phyloP scores from a whole-genome alignment of 2,113 vertebrate genomes.

The Takifugu bimaculatus region DNA sequence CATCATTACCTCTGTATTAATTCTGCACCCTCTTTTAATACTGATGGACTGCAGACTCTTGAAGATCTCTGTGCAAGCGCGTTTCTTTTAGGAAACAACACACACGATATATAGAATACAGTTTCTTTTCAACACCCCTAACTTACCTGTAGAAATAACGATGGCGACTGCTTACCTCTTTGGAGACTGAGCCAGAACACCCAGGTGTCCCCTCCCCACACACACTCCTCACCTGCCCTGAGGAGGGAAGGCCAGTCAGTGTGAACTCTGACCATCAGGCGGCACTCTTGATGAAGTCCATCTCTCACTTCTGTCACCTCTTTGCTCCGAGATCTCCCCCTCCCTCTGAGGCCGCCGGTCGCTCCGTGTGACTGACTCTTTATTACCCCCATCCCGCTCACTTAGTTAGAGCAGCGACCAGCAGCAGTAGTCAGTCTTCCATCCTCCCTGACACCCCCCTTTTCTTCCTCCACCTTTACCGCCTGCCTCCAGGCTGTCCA shows the following conservation, averaged over 20 bases:
- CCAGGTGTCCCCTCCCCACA: constrained; percentile 6
- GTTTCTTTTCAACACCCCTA: too few species aligned
- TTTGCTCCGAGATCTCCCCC: constrained; percentile 1
- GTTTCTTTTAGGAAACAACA: too few species aligned
- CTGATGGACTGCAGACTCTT: too few species aligned
- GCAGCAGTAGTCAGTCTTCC: constrained; percentile 29
- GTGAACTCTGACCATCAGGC: constrained; percentile 37
- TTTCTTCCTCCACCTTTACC: constrained; percentile 13
- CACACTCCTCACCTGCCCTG: constrained; percentile 14
- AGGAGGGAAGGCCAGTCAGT: constrained; percentile 21
- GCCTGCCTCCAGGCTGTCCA: constrained; percentile 53
- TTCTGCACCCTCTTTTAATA: too few species aligned
- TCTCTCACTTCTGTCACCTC: constrained; percentile 58
- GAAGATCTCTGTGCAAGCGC: too few species aligned
- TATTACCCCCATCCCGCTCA: constrained; percentile 46
- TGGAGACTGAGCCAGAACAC: constrained; percentile 40
- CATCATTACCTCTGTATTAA: too few species aligned
- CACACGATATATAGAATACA: too few species aligned
- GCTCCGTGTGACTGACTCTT: constrained; percentile 43
- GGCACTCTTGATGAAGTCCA: constrained; percentile 59
- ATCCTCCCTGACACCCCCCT: constrained; percentile 36
- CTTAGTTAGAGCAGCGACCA: constrained; percentile 40
- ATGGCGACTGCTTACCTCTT: constrained; percentile 28
- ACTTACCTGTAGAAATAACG: neutral
- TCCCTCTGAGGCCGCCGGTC: constrained; percentile 30